Evolutionary conservation across 2,113 vertebrate genomes (phyloP).

Genomic region (Campylomormyrus tamandua): DNA sequence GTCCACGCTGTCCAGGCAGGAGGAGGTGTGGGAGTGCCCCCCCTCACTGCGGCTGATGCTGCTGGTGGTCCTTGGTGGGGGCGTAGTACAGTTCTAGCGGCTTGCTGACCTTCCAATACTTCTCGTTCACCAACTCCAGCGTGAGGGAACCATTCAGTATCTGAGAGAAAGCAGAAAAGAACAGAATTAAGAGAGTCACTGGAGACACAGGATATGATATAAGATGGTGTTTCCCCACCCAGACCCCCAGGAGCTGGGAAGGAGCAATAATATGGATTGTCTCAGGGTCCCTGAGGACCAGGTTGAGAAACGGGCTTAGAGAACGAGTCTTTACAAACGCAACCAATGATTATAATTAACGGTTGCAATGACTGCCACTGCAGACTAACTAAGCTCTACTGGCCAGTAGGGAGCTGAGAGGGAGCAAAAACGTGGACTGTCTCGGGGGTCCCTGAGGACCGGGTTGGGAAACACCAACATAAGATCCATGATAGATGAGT

Average conservation of each 20-base stretch:
- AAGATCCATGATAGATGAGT: neutral
- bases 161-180: constrained; percentile 41
- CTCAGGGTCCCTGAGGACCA: neutral
- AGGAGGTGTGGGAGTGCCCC: neutral
- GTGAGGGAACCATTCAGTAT: constrained; percentile 81
- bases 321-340: neutral
- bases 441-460: neutral
- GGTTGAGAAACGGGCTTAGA: neutral
- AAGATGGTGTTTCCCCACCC: neutral
- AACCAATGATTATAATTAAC: neutral
- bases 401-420: neutral
- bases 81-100: constrained; percentile 81
- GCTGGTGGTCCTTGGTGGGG: constrained; percentile 72
- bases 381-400: neutral
- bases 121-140: constrained; percentile 81
- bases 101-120: constrained; percentile 79
- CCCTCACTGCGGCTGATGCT: constrained; percentile 4
- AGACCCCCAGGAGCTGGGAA: neutral
- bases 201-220: neutral
- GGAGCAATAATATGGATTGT: neutral
- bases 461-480: neutral
- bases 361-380: neutral
- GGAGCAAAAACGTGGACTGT: neutral
- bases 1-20: neutral
- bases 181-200: neutral